phyloP scores from a whole-genome alignment of 2,888 invertebrate species.

The Gnatocerus cornutus region DNA sequence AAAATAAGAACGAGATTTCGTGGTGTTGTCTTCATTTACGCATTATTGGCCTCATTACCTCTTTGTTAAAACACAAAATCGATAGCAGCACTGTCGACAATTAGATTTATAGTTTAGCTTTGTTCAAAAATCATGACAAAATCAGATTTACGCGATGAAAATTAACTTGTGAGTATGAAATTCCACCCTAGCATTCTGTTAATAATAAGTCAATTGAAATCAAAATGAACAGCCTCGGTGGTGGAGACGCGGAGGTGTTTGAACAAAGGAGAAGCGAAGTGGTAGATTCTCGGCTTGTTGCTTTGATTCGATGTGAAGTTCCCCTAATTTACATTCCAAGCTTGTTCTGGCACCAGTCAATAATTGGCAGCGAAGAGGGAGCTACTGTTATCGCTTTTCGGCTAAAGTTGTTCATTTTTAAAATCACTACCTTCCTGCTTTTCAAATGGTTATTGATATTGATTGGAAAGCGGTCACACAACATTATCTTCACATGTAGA shows the following conservation, averaged over 20 bases:
- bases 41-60: no score
- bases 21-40: no score
- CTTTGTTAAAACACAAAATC: no score
- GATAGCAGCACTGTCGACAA: background rate
- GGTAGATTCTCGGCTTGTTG: conserved; percentile 64
- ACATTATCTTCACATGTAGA: conserved; percentile 12
- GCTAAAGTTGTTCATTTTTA: conserved; percentile 27
- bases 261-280: conserved; percentile 55
- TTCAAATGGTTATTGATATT: no score
- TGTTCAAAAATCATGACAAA: conserved; percentile 13
- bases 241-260: conserved; percentile 44
- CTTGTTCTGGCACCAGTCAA: conserved; percentile 65
- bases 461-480: no score
- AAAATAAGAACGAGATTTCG: no score
- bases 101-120: conserved; percentile 3
- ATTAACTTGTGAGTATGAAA: conserved; percentile 31
- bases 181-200: conserved; percentile 49
- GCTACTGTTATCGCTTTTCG: conserved; percentile 17
- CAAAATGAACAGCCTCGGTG: conserved; percentile 59
- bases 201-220: conserved; percentile 63
- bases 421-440: background rate
- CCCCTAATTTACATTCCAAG: conserved; percentile 65
- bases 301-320: conserved; percentile 65
- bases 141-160: conserved; percentile 13
- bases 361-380: conserved; percentile 60